Conservation (phyloP, 2,888 invertebrate species). For the Caenorhabditis afra region DNA sequence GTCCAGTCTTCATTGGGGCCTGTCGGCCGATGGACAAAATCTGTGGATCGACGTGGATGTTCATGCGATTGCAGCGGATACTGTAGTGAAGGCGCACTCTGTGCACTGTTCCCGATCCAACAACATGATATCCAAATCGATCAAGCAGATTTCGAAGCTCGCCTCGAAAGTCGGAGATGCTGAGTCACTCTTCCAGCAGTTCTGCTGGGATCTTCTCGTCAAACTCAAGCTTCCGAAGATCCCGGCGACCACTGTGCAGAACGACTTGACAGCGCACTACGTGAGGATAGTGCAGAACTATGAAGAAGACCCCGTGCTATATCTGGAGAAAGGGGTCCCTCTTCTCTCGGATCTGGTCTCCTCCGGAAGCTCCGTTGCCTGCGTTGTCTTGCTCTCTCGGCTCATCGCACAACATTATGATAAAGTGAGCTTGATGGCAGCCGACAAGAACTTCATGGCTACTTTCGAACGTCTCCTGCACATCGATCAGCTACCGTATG, state of each 20-base stretch:
- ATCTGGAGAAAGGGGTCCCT: conserved; percentile 60
- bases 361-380: conserved; percentile 67
- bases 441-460: conserved; percentile 68
- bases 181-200: conserved; percentile 77
- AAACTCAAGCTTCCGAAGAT: conserved; percentile 74
- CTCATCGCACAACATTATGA: conserved; percentile 60
- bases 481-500: conserved; percentile 76
- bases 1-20: conserved; percentile 74
- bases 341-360: conserved; percentile 62
- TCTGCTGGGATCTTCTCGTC: conserved; percentile 80
- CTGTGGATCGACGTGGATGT: conserved; percentile 75
- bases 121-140: conserved; percentile 76
- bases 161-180: conserved; percentile 75
- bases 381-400: conserved; percentile 57
- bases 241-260: conserved; percentile 53
- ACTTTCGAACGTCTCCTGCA: conserved; percentile 75
- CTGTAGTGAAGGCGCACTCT: conserved; percentile 77
- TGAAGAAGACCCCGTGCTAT: conserved; percentile 59
- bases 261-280: conserved; percentile 77
- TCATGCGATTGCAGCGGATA: conserved; percentile 74
- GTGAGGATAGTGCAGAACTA: conserved; percentile 72
- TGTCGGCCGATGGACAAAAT: conserved; percentile 53
- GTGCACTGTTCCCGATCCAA: conserved; percentile 77
- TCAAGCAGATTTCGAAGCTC: conserved; percentile 74
- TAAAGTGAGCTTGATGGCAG: conserved; percentile 46